Evolutionary conservation across 2,113 vertebrate species (phyloP), one percentile per base, ranked within the genome.

Genomic region (Leiothrix lutea): DNA sequence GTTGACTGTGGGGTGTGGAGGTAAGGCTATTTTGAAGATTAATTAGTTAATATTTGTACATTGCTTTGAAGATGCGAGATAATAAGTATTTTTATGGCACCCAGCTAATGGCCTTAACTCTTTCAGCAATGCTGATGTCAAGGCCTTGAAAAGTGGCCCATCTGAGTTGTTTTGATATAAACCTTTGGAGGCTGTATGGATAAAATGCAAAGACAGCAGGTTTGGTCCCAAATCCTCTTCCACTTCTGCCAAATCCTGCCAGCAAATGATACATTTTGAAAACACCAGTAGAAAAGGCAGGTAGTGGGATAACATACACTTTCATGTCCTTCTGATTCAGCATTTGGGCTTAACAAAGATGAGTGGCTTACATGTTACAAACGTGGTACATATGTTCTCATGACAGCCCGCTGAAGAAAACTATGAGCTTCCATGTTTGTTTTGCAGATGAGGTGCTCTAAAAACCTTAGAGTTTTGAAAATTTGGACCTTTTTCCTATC

Each of bases 1-100:
- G 66, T 65, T 97, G 90, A 93, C 96, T 92, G 94, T 96, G 72
- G 94, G 96, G 86, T 94, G 95, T 96, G 95, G 86, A 95, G 83
- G 94, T 86, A 88, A 86, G 85, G 84, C 84, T 91, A 91, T 95
- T 91, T 86, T 88, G 93, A 96, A 94, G 93, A 93, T 95, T 95
- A 94, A 96, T 92, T 90, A 83, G 67, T 86, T 91, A 94, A 78
- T 86, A 90, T 95, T 95, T 90, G 42, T 94, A 51, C 50, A 38
- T 42, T 90, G 66, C 85, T 95, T 92, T 96, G 88, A 94, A 94
- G 79, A 94, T 73, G 38, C 22, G 6, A 91, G 58, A 58, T 88
- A 82, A 26, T 66, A 93, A 95, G 74, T 77, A 87, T 95, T 91
- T 95, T 96, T 92, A 92, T 71, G 48, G 15, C 62, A 88, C 22